Percentiles rank a stretch among this genome's conserved stretches.
Evolutionary conservation across 2,113 vertebrate genomes (phyloP).

Genomic region (Ophiodon elongatus): DNA sequence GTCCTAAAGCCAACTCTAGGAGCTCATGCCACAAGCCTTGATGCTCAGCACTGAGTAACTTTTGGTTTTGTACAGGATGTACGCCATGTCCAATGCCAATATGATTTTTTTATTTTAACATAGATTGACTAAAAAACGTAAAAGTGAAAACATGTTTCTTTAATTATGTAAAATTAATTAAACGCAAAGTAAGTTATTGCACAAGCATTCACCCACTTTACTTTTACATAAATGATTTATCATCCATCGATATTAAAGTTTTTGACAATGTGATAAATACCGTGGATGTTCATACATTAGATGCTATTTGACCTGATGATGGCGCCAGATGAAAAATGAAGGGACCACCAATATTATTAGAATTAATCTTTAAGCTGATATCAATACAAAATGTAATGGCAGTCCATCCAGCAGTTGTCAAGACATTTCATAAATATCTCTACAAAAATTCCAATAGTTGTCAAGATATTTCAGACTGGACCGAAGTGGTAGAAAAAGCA

Average conservation of each 20-base stretch:
- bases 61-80: background rate
- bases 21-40: background rate
- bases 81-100: no score
- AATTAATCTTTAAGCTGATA: background rate
- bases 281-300: no score
- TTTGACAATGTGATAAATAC: no score
- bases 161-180: background rate
- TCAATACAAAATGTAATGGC: no score
- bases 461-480: background rate
- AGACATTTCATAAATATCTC: background rate
- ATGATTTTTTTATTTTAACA: background rate
- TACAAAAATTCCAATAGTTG: background rate
- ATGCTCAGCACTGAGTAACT: background rate
- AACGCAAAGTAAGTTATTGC: background rate
- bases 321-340: background rate
- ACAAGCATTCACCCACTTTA: background rate
- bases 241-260: no score
- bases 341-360: background rate
- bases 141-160: background rate
- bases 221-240: background rate
- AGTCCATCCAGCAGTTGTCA: background rate
- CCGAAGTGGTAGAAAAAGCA: background rate
- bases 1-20: slow-evolving; percentile 14
- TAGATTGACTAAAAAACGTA: background rate
- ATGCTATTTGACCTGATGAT: background rate